These are phyloP conservation scores for Mellilla xanthometata DNA, from an alignment of 2,888 invertebrate genomes.

Conservation along the genomic window DNA sequence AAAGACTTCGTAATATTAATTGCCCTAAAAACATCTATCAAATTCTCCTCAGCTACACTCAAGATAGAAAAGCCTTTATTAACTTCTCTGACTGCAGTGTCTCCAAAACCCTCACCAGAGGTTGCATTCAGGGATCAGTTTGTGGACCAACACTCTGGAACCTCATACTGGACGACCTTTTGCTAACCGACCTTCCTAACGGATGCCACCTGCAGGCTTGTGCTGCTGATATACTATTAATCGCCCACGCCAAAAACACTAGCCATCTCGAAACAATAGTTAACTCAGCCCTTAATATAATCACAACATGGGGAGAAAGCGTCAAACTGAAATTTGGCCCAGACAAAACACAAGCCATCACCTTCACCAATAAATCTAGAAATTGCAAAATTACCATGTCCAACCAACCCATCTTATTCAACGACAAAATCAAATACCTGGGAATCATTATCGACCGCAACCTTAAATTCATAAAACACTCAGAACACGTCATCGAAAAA, in stretches of 20 bases:
- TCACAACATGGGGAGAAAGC: not conserved
- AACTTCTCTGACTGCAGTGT: constrained; percentile 12
- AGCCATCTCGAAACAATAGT: not conserved
- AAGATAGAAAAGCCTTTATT: constrained; percentile 13
- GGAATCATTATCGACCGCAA: not conserved
- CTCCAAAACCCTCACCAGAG: constrained; percentile 23
- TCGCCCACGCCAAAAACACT: not conserved
- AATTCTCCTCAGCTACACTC: constrained; percentile 22
- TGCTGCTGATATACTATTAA: constrained; percentile 28
- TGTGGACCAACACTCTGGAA: constrained; percentile 34
- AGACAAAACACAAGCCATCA: not conserved
- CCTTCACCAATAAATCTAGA: not conserved
- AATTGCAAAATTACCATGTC: not conserved
- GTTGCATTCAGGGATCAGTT: constrained; percentile 35
- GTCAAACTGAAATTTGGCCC: not conserved
- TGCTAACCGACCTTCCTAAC: constrained; percentile 1
- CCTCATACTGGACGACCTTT: constrained; percentile 30
- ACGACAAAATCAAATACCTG: not conserved
- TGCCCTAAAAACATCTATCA: constrained; percentile 30
- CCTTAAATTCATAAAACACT: no score
- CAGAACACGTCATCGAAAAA: no score
- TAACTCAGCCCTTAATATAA: not conserved
- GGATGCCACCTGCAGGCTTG: constrained; percentile 20
- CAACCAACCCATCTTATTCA: not conserved
- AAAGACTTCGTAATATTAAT: constrained; percentile 12